Base-by-base conservation (phyloP, 2,888 invertebrate species). In the Leptura quadrifasciata region DNA sequence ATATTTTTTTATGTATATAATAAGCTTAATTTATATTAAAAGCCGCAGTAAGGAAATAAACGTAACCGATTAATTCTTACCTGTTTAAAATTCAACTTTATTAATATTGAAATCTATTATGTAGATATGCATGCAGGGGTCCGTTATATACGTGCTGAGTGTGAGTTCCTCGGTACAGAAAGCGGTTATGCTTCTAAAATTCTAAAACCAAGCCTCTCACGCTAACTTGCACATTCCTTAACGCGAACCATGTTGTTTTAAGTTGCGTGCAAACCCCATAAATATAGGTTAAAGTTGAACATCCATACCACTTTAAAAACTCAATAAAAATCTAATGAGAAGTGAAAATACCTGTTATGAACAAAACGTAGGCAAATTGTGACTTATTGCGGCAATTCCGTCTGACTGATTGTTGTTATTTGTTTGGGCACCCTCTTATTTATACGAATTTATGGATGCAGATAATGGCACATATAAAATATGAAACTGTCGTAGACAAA, bases 201-300 rank as follows among this genome's bases (percentile, higher is more conserved):
- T 39, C 65, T 58, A 21, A 65, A 67, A 70, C 58, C 58, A 15
- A 65, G 54, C 72, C 21, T 54, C 24, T 63, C 65, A 58, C 72
- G 58, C 57, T 27, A 72, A 31, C 54, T 21, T 39, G 18, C 57
- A 47, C 63, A 31, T 27, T 52, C 63, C 67, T 69, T 69, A 65
- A 39, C 74, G 61, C 68, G 24, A 74, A 39, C 54, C 63, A 35
- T 54, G 64, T 24, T 27, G 69, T 69, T 69, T 20, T 20, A 21
- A 39, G 47, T 76, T 76, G 78, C 78, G 78, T 78, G 78, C 54
- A 61, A 55, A 35, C 67, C 63, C 72, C 54, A 65, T 78, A 75
- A 76, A 78, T 78, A 76, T 74, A 74, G 78, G 76, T 78, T 78
- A 72, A 70, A 74, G 76, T 76, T 76, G 78, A 78, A 76, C 78